Percentiles rank a stretch among this genome's conserved stretches.
These are phyloP conservation scores for Sceloporus tristichus DNA, from an alignment of 2,113 vertebrate genomes.

Conservation along the genomic window DNA sequence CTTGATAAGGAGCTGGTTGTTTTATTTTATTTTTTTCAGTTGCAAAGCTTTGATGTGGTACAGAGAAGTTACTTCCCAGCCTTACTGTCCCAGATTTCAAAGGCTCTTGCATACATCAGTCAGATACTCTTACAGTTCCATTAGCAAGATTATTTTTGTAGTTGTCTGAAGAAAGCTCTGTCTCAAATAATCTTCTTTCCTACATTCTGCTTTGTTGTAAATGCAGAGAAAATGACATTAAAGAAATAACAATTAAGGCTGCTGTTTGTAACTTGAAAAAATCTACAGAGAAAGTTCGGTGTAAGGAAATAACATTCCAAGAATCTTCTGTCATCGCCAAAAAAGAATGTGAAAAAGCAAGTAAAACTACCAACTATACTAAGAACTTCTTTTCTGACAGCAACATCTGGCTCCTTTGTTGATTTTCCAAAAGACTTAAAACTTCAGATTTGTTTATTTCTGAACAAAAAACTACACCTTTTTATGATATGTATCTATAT, in stretches of 20 bases:
- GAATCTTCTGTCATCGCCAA: background rate
- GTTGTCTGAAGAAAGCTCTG: background rate
- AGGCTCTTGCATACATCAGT: background rate
- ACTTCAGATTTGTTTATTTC: constrained; percentile 7
- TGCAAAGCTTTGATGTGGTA: constrained; percentile 12
- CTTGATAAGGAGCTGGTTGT: background rate
- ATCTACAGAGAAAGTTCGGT: constrained; percentile 8
- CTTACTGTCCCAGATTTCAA: constrained; percentile 23
- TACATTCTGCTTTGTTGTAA: constrained; percentile 31
- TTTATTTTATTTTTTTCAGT: constrained; percentile 15
- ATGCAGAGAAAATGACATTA: constrained; percentile 16
- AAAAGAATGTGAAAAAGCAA: background rate
- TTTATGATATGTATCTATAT: background rate
- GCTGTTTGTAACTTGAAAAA: constrained; percentile 1
- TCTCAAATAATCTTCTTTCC: background rate
- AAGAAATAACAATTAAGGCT: constrained; percentile 28
- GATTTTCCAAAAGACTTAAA: background rate
- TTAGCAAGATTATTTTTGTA: constrained; percentile 40
- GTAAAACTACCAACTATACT: no score
- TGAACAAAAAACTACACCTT: background rate
- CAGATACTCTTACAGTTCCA: constrained; percentile 1
- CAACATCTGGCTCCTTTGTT: background rate
- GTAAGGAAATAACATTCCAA: background rate
- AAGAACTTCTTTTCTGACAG: background rate
- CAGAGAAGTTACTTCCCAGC: background rate